A percentile compares a stretch with the other conserved stretches of the same genome.
phyloP scores from a whole-genome alignment of 2,113 vertebrate species.

The Neotoma lepida region DNA sequence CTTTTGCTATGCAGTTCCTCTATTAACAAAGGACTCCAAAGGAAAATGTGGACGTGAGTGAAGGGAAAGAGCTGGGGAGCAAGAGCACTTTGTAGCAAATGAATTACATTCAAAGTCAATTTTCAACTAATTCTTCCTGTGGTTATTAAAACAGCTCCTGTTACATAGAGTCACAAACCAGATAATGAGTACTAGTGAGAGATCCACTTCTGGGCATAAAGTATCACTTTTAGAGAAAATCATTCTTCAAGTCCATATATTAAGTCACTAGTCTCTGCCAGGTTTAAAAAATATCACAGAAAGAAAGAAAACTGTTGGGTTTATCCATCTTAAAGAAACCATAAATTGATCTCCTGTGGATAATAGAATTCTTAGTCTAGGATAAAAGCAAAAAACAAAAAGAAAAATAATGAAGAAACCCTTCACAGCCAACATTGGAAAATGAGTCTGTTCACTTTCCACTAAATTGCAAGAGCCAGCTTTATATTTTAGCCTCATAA shows the following conservation, averaged over 20 bases:
- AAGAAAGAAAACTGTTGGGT: conserved; percentile 42
- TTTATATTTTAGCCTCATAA: conserved; percentile 23
- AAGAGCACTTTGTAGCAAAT: conserved; percentile 73
- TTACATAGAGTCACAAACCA: conserved; percentile 67
- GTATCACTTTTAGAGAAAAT: conserved; percentile 73
- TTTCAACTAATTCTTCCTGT: conserved; percentile 79
- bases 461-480: neutral
- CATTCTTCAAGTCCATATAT: conserved; percentile 33
- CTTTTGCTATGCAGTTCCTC: conserved; percentile 74
- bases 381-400: neutral
- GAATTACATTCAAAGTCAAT: conserved; percentile 76
- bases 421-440: neutral
- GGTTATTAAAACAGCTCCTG: conserved; percentile 73
- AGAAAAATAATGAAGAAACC: conserved; percentile 27
- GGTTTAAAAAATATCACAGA: conserved; percentile 23
- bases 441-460: conserved; percentile 14
- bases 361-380: neutral
- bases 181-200: conserved; percentile 68
- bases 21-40: conserved; percentile 79
- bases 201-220: conserved; percentile 68
- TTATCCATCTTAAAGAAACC: conserved; percentile 63
- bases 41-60: conserved; percentile 68
- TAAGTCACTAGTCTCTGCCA: conserved; percentile 23
- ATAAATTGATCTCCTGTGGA: conserved; percentile 52
- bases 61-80: conserved; percentile 73